These are phyloP conservation scores for Gadopsis bispinosus DNA, from an alignment of 2,797 vertebrate species.

Conservation along the genomic window DNA sequence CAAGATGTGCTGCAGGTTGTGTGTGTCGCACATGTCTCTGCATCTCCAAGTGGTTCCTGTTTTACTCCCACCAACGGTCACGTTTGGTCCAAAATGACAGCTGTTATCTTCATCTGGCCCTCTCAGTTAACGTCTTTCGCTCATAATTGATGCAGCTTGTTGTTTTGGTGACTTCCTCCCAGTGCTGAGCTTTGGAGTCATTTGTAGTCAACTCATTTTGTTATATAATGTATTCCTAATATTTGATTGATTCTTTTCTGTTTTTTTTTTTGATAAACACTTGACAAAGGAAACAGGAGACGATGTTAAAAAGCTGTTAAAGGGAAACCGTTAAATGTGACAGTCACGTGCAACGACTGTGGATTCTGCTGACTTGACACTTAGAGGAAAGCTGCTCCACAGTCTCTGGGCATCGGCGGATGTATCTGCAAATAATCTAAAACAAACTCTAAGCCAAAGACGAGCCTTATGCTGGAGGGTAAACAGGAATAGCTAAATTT, in stretches of 20 bases:
- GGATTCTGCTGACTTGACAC: conserved; percentile 38
- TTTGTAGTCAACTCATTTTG: no score
- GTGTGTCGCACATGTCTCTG: conserved; percentile 38
- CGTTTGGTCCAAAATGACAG: neutral
- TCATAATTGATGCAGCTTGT: conserved; percentile 4
- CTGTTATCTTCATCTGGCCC: conserved; percentile 25
- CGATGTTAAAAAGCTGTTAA: neutral
- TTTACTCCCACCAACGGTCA: conserved; percentile 30
- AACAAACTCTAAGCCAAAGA: conserved; percentile 27
- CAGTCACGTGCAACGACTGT: neutral
- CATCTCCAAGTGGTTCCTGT: conserved; percentile 37
- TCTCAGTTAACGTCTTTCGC: neutral
- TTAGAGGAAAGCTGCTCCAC: conserved; percentile 16
- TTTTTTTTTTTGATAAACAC: neutral
- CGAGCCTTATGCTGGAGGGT: conserved; percentile 16
- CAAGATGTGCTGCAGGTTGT: conserved; percentile 40
- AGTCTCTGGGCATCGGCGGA: neutral
- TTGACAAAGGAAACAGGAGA: conserved; percentile 1
- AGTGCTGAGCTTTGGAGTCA: neutral
- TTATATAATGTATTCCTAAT: neutral
- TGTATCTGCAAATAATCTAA: conserved; percentile 40
- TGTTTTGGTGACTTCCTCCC: neutral
- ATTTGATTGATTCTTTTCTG: no score
- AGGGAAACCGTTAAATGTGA: neutral
- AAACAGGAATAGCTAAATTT: conserved; percentile 65